Evolutionary conservation across 2,888 invertebrate species (phyloP).

Genomic region (Drepana falcataria): DNA sequence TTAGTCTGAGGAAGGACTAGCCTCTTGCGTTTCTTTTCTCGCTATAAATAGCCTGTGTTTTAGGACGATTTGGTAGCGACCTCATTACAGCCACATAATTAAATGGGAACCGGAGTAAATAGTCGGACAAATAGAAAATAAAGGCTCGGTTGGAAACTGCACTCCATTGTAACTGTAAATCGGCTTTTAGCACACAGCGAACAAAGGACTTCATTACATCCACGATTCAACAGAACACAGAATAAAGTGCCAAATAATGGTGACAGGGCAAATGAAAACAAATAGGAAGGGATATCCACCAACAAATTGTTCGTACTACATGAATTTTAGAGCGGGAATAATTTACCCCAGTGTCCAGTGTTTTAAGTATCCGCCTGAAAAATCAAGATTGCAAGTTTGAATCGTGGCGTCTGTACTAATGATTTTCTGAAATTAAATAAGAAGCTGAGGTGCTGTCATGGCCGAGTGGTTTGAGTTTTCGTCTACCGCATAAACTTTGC

Average conservation of each 20-base stretch:
- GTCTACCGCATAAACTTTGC: too few relatives aligned
- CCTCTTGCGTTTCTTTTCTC: too few relatives aligned
- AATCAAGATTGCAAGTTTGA: too few relatives aligned
- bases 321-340: conserved; percentile 47
- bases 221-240: conserved; percentile 37
- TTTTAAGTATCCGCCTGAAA: too few relatives aligned
- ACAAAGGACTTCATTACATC: conserved; percentile 55
- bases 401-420: too few relatives aligned
- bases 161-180: conserved; percentile 18
- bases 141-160: conserved; percentile 8
- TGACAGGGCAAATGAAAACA: conserved; percentile 59
- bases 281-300: conserved; percentile 50
- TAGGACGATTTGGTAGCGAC: not conserved
- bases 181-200: conserved; percentile 18
- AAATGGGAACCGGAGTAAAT: conserved; percentile 2
- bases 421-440: too few relatives aligned
- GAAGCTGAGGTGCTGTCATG: too few relatives aligned
- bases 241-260: conserved; percentile 58
- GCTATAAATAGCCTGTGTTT: too few relatives aligned
- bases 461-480: too few relatives aligned
- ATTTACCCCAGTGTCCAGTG: conserved; percentile 28
- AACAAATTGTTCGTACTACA: conserved; percentile 49
- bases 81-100: not conserved
- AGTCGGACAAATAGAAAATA: not conserved
- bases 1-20: too few relatives aligned